Evolutionary conservation across 2,888 invertebrate species (phyloP).

Genomic region (Marronus borbonicus): DNA sequence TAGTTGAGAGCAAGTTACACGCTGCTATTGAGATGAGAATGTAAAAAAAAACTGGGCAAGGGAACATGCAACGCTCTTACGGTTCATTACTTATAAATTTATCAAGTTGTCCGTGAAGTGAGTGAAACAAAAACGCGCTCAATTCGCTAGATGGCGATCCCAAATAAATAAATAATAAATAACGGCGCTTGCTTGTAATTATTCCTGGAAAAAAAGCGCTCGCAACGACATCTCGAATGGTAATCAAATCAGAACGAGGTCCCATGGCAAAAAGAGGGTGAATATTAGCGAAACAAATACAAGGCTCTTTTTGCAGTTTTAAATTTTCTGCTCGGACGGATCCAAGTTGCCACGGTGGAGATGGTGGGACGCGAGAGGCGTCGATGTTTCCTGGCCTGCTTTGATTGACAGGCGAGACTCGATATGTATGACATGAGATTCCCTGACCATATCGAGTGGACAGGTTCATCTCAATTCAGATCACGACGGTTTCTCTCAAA

Average conservation of each 20-base stretch:
- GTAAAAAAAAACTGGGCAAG: too few species aligned
- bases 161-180: slow-evolving; percentile 54
- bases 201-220: slow-evolving; percentile 43
- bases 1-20: too few species aligned
- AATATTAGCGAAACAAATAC: slow-evolving; percentile 64
- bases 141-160: slow-evolving; percentile 50
- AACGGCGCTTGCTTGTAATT: slow-evolving; percentile 51
- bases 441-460: slow-evolving; percentile 56
- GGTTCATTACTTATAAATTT: slow-evolving; percentile 46
- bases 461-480: slow-evolving; percentile 52
- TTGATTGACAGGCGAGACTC: slow-evolving; percentile 65
- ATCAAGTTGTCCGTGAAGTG: slow-evolving; percentile 46
- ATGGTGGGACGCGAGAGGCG: slow-evolving; percentile 57
- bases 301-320: slow-evolving; percentile 63
- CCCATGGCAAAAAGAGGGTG: slow-evolving; percentile 39
- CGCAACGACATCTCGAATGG: slow-evolving; percentile 46
- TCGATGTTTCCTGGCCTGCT: slow-evolving; percentile 53
- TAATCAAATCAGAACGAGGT: slow-evolving; percentile 42
- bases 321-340: slow-evolving; percentile 64
- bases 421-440: slow-evolving; percentile 58
- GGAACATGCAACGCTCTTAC: slow-evolving; percentile 26
- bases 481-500: slow-evolving; percentile 49
- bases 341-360: slow-evolving; percentile 55
- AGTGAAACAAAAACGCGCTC: slow-evolving; percentile 30
- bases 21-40: too few species aligned